These are phyloP conservation scores for Hafferia zeledoni DNA, from an alignment of 2,797 vertebrate species.

Conservation along the genomic window DNA sequence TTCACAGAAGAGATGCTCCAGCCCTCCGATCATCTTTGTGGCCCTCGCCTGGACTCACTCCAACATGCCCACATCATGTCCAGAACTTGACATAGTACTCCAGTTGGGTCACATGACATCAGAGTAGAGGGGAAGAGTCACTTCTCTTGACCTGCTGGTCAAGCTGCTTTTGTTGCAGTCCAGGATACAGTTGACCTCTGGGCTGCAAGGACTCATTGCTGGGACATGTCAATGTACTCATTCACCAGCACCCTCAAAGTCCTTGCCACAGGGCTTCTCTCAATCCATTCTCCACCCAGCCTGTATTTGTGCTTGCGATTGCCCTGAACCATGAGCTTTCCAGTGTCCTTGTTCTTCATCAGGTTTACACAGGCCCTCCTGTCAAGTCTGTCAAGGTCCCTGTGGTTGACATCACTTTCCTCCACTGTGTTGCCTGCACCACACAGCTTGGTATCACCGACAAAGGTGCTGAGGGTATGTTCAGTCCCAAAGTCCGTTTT, in stretches of 20 bases:
- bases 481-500: neutral
- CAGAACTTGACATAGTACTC: neutral
- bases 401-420: neutral
- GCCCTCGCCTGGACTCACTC: neutral
- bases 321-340: accelerated
- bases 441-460: neutral
- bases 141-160: neutral
- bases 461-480: neutral
- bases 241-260: neutral
- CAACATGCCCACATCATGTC: too few species aligned
- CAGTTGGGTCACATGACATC: too few species aligned
- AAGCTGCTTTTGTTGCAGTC: neutral
- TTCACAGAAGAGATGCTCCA: neutral
- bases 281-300: neutral
- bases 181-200: neutral
- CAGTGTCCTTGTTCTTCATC: neutral
- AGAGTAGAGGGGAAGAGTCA: neutral
- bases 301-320: neutral
- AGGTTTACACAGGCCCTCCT: neutral
- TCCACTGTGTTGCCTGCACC: neutral
- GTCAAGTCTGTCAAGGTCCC: neutral
- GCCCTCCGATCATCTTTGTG: neutral
- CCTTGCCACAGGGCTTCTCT: neutral
- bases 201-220: neutral
- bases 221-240: too few species aligned